phyloP scores from a whole-genome alignment of 2,797 vertebrate genomes.

The Gymnothorax javanicus region DNA sequence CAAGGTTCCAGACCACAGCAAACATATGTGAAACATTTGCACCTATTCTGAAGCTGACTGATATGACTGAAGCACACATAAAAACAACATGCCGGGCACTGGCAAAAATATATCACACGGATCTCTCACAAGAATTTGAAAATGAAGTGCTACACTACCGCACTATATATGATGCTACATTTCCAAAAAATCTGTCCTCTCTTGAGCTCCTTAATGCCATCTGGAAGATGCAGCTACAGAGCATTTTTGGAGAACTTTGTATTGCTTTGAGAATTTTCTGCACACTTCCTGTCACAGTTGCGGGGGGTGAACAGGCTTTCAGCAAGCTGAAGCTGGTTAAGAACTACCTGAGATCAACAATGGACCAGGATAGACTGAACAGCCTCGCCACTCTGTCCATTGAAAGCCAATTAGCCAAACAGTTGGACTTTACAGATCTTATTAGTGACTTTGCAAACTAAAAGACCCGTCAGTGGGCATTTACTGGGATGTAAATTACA shows the following conservation, averaged over 20 bases:
- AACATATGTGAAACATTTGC: too few relatives aligned
- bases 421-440: too few relatives aligned
- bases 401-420: not conserved
- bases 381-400: constrained; percentile 24
- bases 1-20: too few relatives aligned
- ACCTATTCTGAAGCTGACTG: too few relatives aligned
- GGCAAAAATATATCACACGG: constrained; percentile 30
- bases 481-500: too few relatives aligned
- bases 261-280: too few relatives aligned
- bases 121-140: constrained; percentile 17
- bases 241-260: too few relatives aligned
- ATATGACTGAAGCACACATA: too few relatives aligned
- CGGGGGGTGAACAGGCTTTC: not conserved
- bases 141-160: constrained; percentile 11
- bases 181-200: constrained; percentile 24
- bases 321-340: constrained; percentile 13
- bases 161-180: constrained; percentile 11
- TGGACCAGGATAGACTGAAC: constrained; percentile 18
- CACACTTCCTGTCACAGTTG: too few relatives aligned
- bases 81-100: constrained; percentile 19
- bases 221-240: constrained; percentile 36
- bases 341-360: constrained; percentile 28
- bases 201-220: constrained; percentile 39
- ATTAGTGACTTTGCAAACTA: too few relatives aligned
- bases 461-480: too few relatives aligned